Percentiles rank a stretch among this genome's conserved stretches.
phyloP scores from a whole-genome alignment of 2,113 vertebrate species.

The Eonycteris spelaea region DNA sequence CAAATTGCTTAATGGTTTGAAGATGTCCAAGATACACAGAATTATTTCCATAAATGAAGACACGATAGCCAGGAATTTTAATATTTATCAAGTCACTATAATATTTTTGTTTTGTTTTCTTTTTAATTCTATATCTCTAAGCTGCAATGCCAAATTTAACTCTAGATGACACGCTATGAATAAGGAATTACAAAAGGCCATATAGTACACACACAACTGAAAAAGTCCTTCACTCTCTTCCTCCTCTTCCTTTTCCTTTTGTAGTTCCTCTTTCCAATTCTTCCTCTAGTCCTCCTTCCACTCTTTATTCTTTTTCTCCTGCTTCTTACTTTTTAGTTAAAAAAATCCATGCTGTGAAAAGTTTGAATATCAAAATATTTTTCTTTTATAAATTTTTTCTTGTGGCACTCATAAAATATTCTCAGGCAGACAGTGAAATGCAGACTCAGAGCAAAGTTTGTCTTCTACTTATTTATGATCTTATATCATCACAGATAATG shows the following conservation, averaged over 20 bases:
- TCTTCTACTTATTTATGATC: not conserved
- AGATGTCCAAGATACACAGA: not conserved
- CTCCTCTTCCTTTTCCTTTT: not conserved
- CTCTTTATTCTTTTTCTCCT: not conserved
- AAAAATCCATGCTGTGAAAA: not conserved
- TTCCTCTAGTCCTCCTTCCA: not conserved
- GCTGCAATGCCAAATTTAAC: not conserved
- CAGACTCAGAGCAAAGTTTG: not conserved
- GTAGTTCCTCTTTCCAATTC: not conserved
- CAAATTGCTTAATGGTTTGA: not conserved
- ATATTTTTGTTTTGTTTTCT: not conserved
- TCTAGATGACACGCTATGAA: not conserved
- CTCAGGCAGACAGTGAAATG: conserved; percentile 54
- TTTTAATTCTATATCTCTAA: not conserved
- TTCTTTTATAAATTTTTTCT: conserved; percentile 52
- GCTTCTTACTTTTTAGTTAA: not conserved
- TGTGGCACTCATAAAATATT: conserved; percentile 18
- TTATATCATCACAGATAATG: not conserved
- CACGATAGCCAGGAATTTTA: not conserved
- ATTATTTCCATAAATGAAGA: not conserved
- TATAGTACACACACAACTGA: rapidly evolving
- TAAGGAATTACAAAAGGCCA: conserved; percentile 10
- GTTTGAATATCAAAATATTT: conserved; percentile 48
- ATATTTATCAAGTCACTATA: not conserved
- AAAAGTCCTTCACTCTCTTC: not conserved